Conservation (phyloP, 1,140 invertebrate genomes). For the Sarcophaga peregrina region DNA sequence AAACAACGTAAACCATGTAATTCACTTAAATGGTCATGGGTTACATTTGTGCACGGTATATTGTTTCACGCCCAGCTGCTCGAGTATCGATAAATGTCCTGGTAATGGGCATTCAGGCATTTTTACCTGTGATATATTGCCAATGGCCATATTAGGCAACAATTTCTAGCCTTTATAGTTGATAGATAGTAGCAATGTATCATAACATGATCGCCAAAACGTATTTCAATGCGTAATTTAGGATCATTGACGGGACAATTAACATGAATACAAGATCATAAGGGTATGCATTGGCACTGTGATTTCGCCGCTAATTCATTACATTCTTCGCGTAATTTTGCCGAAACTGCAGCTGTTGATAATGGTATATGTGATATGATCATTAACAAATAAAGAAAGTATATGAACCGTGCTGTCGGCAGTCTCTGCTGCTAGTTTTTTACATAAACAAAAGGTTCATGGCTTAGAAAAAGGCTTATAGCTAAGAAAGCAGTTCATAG, state of each 20-base stretch:
- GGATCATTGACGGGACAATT: slow-evolving; percentile 54
- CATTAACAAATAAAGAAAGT: not conserved
- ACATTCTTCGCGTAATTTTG: slow-evolving; percentile 55
- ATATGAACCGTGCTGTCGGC: not conserved
- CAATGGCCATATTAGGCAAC: slow-evolving; percentile 54
- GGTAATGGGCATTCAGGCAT: slow-evolving; percentile 59
- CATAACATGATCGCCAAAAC: slow-evolving; percentile 50
- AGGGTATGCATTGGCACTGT: slow-evolving; percentile 53
- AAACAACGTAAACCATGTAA: slow-evolving; percentile 54
- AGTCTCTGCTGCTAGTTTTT: no score
- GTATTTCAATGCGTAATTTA: slow-evolving; percentile 55
- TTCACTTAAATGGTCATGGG: slow-evolving; percentile 53
- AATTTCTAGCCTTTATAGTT: slow-evolving; percentile 52
- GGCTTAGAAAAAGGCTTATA: no score
- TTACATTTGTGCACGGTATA: slow-evolving; percentile 56
- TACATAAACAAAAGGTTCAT: no score
- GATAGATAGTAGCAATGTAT: slow-evolving; percentile 56
- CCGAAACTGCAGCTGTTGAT: not conserved
- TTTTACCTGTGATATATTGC: slow-evolving; percentile 53
- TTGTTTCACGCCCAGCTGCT: slow-evolving; percentile 54
- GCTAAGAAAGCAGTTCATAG: no score
- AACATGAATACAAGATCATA: slow-evolving; percentile 54
- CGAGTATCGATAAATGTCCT: slow-evolving; percentile 53
- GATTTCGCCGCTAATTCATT: slow-evolving; percentile 51
- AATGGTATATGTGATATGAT: not conserved